Evolutionary conservation across 92 coral and sea anemone species (phyloP), one percentile per base, ranked within the genome.

Genomic region (Palythoa grandiflora): DNA sequence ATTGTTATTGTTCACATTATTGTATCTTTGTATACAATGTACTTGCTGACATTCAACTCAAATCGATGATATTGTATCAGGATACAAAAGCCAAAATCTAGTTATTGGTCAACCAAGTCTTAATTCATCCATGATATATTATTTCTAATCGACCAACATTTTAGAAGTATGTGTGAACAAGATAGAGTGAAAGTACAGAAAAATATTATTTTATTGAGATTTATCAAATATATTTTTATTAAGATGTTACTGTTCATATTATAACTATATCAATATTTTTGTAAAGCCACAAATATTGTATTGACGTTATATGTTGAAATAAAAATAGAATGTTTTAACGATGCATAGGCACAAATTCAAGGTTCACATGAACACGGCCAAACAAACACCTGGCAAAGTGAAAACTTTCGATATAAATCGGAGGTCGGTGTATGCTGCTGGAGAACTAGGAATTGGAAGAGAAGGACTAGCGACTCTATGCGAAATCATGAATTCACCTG

Each of bases 271-370:
- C 77, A 72, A 72, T 72, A 72, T 72, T 72, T 72, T 72, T 72
- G 77, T 72, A 14, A 72, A 72, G 77, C 77, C 77, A 72, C 77
- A 72, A 72, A 72, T 8, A 72, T 72, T 72, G 77, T 72, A 38
- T 72, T 72, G 77, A 72, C 51, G 77, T 72, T 72, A 72, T 72
- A 72, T 72, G 77, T 72, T 72, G 77, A 38, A 72, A 72, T 72
- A 72, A 72, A 72, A 72, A 72, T 72, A 71, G 37, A 71, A 71
- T 71, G 77, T 72, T 38, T 72, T 38, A 72, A 72, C 52, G 77
- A 72, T 72, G 77, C 77, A 53, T 37, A 72, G 77, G 51, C 77
- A 72, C 77, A 72, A 3, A 72, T 2, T 51, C 77, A 38, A n/a
- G 51, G 53, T 72, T 72, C 73, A 68, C 73, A 68, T 68, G 38